These are phyloP conservation scores for Caracal caracal DNA, from an alignment of 2,113 vertebrate genomes.

Conservation along the genomic window DNA sequence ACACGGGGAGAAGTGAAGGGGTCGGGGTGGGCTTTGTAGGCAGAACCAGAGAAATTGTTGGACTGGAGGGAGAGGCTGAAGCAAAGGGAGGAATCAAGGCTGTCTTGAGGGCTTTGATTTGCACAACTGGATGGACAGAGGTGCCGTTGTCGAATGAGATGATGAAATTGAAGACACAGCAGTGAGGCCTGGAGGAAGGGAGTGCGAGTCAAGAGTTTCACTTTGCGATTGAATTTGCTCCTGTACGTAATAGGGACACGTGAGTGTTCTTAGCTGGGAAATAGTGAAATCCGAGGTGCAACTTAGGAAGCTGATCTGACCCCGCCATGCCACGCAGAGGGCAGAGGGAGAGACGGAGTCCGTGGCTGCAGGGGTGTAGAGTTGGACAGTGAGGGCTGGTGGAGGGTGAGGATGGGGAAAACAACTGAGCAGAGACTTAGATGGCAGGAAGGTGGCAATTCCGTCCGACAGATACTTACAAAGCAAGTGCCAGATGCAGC, in stretches of 20 bases:
- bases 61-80: neutral
- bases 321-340: rapidly evolving
- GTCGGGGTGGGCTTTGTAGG: neutral
- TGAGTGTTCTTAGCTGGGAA: neutral
- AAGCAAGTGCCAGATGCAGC: neutral
- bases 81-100: neutral
- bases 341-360: neutral
- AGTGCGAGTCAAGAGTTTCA: neutral
- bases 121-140: neutral
- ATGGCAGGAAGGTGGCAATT: neutral
- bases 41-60: neutral
- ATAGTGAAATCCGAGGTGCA: neutral
- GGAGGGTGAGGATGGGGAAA: neutral
- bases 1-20: rapidly evolving
- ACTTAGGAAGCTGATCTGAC: neutral
- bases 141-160: neutral
- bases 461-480: neutral
- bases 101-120: neutral
- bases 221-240: neutral
- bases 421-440: neutral
- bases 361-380: neutral
- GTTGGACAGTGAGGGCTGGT: neutral
- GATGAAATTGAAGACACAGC: neutral
- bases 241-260: rapidly evolving
- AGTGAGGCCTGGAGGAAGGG: neutral